Percentiles rank a stretch among this genome's conserved stretches.
Conservation (phyloP, 2,888 invertebrate species). For the Argyresthia albistria region DNA sequence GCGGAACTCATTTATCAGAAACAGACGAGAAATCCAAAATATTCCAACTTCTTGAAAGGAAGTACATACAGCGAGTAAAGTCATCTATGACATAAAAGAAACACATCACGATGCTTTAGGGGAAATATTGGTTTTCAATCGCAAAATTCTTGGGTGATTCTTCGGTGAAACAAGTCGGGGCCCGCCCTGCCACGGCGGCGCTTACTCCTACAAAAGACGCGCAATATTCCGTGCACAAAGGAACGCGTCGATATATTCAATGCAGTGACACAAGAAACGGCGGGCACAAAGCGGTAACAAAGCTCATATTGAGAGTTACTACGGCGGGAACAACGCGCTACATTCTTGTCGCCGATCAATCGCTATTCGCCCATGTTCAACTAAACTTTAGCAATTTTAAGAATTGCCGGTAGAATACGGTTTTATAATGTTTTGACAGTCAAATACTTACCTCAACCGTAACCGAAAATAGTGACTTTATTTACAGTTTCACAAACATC, state of each 20-base stretch:
- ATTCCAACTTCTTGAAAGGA: slow-evolving; percentile 33
- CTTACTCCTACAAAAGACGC: slow-evolving; percentile 51
- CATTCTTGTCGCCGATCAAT: too few species aligned
- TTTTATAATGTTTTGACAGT: too few species aligned
- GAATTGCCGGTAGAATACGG: too few species aligned
- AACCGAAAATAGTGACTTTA: too few species aligned
- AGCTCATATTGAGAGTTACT: slow-evolving; percentile 60
- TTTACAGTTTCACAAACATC: too few species aligned
- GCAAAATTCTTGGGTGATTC: slow-evolving; percentile 67
- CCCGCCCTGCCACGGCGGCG: too few species aligned
- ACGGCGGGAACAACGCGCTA: slow-evolving; percentile 11
- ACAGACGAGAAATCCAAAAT: not conserved
- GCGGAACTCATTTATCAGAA: not conserved
- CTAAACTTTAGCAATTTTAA: too few species aligned
- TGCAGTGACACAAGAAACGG: slow-evolving; percentile 71
- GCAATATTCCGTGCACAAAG: slow-evolving; percentile 71
- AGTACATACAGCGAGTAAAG: slow-evolving; percentile 59
- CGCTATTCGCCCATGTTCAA: too few species aligned
- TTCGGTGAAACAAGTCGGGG: slow-evolving; percentile 67
- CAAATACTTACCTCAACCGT: too few species aligned
- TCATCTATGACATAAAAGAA: slow-evolving; percentile 66
- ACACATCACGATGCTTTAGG: slow-evolving; percentile 67
- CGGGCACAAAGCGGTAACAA: slow-evolving; percentile 64
- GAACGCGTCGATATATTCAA: slow-evolving; percentile 70
- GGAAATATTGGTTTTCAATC: slow-evolving; percentile 72